phyloP scores from a whole-genome alignment of 1,140 invertebrate species.

The Lerema accius region DNA sequence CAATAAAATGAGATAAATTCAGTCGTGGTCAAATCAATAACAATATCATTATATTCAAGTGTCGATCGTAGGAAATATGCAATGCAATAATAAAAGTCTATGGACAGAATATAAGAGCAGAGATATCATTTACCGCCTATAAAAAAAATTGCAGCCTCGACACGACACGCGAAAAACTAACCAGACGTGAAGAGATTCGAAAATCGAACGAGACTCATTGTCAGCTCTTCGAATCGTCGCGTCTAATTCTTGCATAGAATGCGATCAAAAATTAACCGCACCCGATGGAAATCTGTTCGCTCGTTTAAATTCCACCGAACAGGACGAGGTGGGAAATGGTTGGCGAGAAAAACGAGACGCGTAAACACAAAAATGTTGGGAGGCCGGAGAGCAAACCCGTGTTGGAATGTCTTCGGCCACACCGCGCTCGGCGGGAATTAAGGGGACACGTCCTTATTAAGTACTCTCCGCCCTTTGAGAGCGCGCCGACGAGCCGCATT shows the following conservation, averaged over 20 bases:
- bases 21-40: no score
- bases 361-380: conserved; percentile 61
- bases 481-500: conserved; percentile 48
- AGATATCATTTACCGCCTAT: conserved; percentile 34
- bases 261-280: conserved; percentile 40
- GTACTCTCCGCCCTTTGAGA: conserved; percentile 54
- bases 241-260: conserved; percentile 31
- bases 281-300: conserved; percentile 47
- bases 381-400: conserved; percentile 55
- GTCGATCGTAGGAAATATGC: no score
- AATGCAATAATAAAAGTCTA: no score
- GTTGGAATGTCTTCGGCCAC: conserved; percentile 58
- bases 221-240: conserved; percentile 32
- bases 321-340: conserved; percentile 61
- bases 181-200: conserved; percentile 31
- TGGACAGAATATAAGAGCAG: background rate
- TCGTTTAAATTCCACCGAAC: conserved; percentile 67
- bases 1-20: no score
- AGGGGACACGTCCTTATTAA: conserved; percentile 60
- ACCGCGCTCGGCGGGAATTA: conserved; percentile 46
- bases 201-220: conserved; percentile 40
- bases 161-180: conserved; percentile 40
- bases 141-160: conserved; percentile 35
- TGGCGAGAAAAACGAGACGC: conserved; percentile 51
- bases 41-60: no score